These are phyloP conservation scores for Semnopithecus entellus DNA, from an alignment of 2,113 vertebrate species.

Conservation along the genomic window DNA sequence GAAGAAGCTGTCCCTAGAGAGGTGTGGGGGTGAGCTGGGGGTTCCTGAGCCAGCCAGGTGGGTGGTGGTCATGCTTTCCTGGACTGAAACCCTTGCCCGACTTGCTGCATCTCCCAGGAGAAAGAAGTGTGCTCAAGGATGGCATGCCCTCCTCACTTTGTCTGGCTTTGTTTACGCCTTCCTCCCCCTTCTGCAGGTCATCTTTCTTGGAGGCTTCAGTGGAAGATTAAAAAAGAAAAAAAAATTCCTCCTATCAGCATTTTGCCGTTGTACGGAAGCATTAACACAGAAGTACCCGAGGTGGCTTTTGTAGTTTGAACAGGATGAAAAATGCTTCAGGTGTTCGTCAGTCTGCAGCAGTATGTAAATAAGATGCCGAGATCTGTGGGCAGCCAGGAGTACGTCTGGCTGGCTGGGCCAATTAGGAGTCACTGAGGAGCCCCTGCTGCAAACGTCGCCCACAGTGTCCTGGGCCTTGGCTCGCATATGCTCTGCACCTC, in stretches of 20 bases:
- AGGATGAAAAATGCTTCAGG: constrained; percentile 61
- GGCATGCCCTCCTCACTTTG: background rate
- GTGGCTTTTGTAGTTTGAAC: constrained; percentile 62
- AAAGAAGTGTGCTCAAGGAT: background rate
- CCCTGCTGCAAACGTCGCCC: background rate
- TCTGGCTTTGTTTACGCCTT: constrained; percentile 1
- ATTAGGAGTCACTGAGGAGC: background rate
- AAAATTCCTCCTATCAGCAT: constrained; percentile 71
- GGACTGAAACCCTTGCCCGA: background rate
- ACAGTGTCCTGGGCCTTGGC: background rate
- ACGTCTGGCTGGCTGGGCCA: background rate
- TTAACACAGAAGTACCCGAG: constrained; percentile 13
- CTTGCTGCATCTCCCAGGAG: background rate
- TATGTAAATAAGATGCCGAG: constrained; percentile 58
- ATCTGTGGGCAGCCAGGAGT: background rate
- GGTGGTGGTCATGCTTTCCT: background rate
- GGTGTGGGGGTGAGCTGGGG: fast-evolving
- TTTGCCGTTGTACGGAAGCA: constrained; percentile 46
- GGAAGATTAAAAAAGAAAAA: constrained; percentile 66
- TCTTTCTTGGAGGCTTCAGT: constrained; percentile 64
- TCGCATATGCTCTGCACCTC: fast-evolving
- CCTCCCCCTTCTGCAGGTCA: constrained; percentile 12
- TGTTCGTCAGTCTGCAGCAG: constrained; percentile 45
- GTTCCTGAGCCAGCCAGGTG: background rate
- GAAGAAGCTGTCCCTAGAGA: background rate